Percentiles rank a stretch among this genome's conserved stretches.
Evolutionary conservation across 2,113 vertebrate species (phyloP).

Genomic region (Mustela nigripes): DNA sequence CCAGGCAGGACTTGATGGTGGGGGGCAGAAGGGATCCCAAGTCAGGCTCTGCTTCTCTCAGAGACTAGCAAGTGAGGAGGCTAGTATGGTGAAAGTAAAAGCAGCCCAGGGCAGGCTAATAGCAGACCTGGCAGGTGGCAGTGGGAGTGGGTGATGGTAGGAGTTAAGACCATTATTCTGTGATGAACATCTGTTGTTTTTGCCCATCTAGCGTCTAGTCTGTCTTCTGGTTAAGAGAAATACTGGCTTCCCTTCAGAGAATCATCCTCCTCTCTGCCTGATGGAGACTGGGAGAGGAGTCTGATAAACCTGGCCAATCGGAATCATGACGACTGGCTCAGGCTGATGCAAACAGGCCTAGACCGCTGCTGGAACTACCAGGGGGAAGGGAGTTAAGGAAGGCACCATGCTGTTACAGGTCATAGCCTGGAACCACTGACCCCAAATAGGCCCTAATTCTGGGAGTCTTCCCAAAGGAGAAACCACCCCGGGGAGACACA

Average conservation of each 20-base stretch:
- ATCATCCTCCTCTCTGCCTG: not conserved
- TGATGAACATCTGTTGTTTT: slow-evolving; percentile 43
- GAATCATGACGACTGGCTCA: not conserved
- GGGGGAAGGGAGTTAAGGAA: not conserved
- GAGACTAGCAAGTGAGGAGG: not conserved
- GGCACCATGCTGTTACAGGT: not conserved
- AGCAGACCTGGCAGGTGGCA: not conserved
- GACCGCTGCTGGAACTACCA: not conserved
- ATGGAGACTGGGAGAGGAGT: not conserved
- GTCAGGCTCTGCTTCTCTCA: not conserved
- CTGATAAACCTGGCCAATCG: not conserved
- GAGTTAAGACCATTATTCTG: slow-evolving; percentile 11
- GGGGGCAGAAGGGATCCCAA: not conserved
- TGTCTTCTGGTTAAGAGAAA: slow-evolving; percentile 40
- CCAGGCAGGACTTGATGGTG: not conserved
- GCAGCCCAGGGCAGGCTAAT: not conserved
- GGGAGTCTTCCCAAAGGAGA: not conserved
- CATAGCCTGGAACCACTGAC: not conserved
- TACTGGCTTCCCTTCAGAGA: slow-evolving; percentile 28
- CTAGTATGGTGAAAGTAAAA: not conserved
- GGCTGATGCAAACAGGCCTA: not conserved
- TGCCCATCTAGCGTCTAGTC: not conserved
- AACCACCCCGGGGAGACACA: not conserved
- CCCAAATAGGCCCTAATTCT: not conserved
- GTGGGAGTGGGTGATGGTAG: not conserved